Conservation (phyloP, 2,888 invertebrate genomes). For the Caenorhabditis afra region DNA sequence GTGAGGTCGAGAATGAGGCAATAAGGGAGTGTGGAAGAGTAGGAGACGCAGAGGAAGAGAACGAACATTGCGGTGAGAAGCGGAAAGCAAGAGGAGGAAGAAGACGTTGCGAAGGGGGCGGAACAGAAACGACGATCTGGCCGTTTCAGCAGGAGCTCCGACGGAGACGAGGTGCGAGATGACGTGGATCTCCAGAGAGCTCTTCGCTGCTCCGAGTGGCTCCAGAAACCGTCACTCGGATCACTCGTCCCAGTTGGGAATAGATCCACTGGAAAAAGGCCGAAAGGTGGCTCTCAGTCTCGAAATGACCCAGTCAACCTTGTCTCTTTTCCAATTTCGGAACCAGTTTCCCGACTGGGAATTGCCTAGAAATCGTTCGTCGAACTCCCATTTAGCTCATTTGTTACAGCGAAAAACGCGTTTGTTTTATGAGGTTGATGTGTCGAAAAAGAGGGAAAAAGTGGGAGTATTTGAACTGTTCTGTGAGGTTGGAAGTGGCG, state of each 20-base stretch:
- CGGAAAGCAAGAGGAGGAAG: constrained; percentile 12
- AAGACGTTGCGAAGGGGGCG: neutral
- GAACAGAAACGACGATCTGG: neutral
- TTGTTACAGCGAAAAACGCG: constrained; percentile 39
- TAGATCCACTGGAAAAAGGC: too few species aligned
- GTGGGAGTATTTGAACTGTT: constrained; percentile 23
- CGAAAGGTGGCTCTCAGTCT: too few species aligned
- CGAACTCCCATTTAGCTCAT: constrained; percentile 19
- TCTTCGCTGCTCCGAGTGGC: too few species aligned
- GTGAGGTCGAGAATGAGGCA: constrained; percentile 35
- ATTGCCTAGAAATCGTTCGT: constrained; percentile 39
- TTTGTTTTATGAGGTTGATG: constrained; percentile 3
- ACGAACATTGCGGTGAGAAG: constrained; percentile 6
- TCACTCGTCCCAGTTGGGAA: too few species aligned
- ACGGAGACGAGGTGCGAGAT: too few species aligned
- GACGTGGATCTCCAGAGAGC: too few species aligned
- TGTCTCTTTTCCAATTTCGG: neutral
- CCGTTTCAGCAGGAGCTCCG: too few species aligned
- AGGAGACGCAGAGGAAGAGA: constrained; percentile 15
- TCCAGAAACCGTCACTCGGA: too few species aligned
- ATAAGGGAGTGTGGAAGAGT: constrained; percentile 1
- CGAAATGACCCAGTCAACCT: neutral
- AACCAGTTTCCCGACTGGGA: constrained; percentile 21
- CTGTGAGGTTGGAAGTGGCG: constrained; percentile 12
- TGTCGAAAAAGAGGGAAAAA: neutral